Conservation (phyloP, 2,113 vertebrate genomes). For the Loxodonta africana region DNA sequence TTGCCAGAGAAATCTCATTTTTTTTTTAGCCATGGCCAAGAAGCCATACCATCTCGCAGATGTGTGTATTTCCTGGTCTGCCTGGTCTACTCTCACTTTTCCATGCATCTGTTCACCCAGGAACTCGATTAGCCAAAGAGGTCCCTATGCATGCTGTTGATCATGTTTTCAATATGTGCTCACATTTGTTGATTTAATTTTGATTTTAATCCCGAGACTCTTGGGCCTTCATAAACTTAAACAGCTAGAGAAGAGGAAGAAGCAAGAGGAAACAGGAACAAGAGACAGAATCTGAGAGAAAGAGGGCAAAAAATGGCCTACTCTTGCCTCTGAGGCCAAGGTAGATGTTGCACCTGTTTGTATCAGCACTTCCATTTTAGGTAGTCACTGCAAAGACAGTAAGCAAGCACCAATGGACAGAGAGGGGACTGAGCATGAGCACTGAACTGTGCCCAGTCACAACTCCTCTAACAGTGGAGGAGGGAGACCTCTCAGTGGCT, state of each 20-base stretch:
- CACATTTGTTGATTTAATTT: neutral
- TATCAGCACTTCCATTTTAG: neutral
- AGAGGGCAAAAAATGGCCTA: neutral
- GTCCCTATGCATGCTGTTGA: neutral
- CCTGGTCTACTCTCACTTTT: neutral
- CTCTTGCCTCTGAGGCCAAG: neutral
- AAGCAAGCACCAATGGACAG: neutral
- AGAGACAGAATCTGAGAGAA: neutral
- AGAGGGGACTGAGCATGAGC: accelerated
- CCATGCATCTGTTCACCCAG: neutral
- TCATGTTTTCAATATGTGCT: neutral
- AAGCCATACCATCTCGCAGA: neutral
- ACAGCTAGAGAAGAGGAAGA: neutral
- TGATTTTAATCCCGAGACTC: neutral
- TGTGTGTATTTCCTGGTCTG: neutral
- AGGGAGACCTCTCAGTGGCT: neutral
- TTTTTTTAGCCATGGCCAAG: neutral
- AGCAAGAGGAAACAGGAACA: neutral
- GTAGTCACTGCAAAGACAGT: neutral
- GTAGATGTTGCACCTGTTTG: neutral
- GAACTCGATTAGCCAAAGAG: neutral
- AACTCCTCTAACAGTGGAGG: neutral
- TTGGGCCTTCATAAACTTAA: neutral
- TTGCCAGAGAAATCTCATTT: slow-evolving; percentile 3
- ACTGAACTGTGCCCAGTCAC: neutral